Base-by-base conservation (phyloP, 2,113 vertebrate species). In the Chauna torquata region DNA sequence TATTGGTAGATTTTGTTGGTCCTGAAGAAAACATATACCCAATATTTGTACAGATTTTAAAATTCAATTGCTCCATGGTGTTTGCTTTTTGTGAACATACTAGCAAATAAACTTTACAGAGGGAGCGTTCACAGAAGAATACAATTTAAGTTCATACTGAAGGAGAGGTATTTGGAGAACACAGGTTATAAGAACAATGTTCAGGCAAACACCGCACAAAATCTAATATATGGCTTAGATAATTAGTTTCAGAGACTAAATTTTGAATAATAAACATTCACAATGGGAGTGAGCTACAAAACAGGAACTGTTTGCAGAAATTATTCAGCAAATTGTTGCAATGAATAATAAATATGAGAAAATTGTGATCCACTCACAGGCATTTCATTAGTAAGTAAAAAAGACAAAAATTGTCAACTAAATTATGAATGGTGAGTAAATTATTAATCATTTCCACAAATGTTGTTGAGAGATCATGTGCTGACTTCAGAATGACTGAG, bases 321-420 rank as follows among this genome's bases (percentile, higher is more conserved):
- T 94, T 89, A 92, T 91, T 94, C 83, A 92, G 86, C 92, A 92
- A 96, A 93, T 71, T 82, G 61, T 87, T 93, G 52, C 58, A 86
- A 96, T 96, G 86, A 97, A 96, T 95, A 97, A 97, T 94, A 94
- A 88, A 97, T 96, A 88, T 34, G 50, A 88, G 64, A 86, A 86
- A 96, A 96, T 59, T 69, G 50, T 94, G 84, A 94, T 92, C 83
- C 15, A 58, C 47, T 94, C 69, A 44, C 9, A 89, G 88, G 30
- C 76, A 38, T 94, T 90, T 96, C 28, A 88, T 84, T 86, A 86
- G 71, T 70, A 58, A 92, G 58, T 76, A 88, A 94, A 94, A 96
- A 95, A 72, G 38, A 47, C 40, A 86, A 86, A 95, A 92, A 57
- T 28, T 25, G 12, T 82, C 50, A 94, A 80, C 78, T 91, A 80